phyloP scores from a whole-genome alignment of 1,140 invertebrate species.

The Semibalanus balanoides region DNA sequence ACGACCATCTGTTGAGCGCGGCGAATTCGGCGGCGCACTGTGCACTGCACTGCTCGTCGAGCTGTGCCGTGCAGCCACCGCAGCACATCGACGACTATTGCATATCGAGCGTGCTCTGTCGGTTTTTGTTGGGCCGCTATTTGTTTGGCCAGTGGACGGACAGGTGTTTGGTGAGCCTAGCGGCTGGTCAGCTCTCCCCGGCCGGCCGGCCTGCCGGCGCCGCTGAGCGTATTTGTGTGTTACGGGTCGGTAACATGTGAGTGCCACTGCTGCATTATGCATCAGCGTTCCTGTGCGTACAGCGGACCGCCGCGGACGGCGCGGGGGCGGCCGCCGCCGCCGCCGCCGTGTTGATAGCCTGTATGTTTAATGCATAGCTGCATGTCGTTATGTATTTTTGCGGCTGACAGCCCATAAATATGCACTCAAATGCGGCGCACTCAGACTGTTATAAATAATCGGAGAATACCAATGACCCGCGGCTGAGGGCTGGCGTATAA shows the following conservation, averaged over 20 bases:
- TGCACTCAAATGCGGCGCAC: neutral
- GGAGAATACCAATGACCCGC: too few species aligned
- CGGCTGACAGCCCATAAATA: neutral
- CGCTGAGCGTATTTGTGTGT: neutral
- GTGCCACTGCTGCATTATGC: neutral
- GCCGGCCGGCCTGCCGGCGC: too few species aligned
- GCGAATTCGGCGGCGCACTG: too few species aligned
- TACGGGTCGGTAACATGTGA: neutral
- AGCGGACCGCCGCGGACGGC: too few species aligned
- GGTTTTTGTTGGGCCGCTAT: neutral
- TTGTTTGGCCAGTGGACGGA: neutral
- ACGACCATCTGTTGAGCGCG: too few species aligned
- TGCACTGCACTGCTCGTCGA: too few species aligned
- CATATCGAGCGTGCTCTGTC: neutral
- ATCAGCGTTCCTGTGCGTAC: neutral
- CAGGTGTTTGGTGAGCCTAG: too few species aligned
- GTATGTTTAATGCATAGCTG: neutral
- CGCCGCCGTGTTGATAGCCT: neutral
- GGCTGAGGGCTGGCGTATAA: too few species aligned
- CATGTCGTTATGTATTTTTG: neutral
- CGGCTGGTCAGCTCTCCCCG: too few species aligned
- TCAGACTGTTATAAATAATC: neutral
- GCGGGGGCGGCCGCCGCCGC: too few species aligned
- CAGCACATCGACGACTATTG: too few species aligned
- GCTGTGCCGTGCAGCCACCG: too few species aligned